phyloP scores from a whole-genome alignment of 2,797 vertebrate species.

The Xyrichtys novacula region DNA sequence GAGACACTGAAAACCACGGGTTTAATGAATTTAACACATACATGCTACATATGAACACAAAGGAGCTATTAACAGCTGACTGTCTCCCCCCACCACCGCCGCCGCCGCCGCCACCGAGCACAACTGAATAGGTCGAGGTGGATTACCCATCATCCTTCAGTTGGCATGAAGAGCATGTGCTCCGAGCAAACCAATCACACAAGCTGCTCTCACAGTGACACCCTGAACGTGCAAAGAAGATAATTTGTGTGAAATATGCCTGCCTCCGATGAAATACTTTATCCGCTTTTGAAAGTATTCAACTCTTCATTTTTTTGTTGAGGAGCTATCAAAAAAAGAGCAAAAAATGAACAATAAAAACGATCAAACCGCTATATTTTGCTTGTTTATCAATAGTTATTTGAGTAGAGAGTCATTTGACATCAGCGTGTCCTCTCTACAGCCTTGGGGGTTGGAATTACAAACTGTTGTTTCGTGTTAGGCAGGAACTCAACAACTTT shows the following conservation, averaged over 20 bases:
- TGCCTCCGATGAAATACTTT: slow-evolving; percentile 70
- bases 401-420: slow-evolving; percentile 6
- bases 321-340: slow-evolving; percentile 60
- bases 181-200: slow-evolving; percentile 69
- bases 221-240: slow-evolving; percentile 63
- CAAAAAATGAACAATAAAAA: slow-evolving; percentile 33
- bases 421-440: slow-evolving; percentile 3
- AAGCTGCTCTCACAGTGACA: slow-evolving; percentile 51
- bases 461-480: not conserved
- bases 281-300: slow-evolving; percentile 65
- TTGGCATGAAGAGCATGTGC: slow-evolving; percentile 71
- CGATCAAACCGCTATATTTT: slow-evolving; percentile 44
- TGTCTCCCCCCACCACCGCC: slow-evolving; percentile 40
- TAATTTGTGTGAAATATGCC: slow-evolving; percentile 80
- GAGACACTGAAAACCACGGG: slow-evolving; percentile 26
- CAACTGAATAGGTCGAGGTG: slow-evolving; percentile 64
- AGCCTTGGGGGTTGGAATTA: not conserved
- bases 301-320: slow-evolving; percentile 68
- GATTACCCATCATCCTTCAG: slow-evolving; percentile 79
- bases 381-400: slow-evolving; percentile 16
- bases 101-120: slow-evolving; percentile 34
- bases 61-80: slow-evolving; percentile 65
- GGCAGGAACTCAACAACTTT: not conserved
- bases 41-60: slow-evolving; percentile 62
- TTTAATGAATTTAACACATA: slow-evolving; percentile 65